phyloP scores from a whole-genome alignment of 1,140 invertebrate genomes.

The Aphaenogaster ashmeadi region DNA sequence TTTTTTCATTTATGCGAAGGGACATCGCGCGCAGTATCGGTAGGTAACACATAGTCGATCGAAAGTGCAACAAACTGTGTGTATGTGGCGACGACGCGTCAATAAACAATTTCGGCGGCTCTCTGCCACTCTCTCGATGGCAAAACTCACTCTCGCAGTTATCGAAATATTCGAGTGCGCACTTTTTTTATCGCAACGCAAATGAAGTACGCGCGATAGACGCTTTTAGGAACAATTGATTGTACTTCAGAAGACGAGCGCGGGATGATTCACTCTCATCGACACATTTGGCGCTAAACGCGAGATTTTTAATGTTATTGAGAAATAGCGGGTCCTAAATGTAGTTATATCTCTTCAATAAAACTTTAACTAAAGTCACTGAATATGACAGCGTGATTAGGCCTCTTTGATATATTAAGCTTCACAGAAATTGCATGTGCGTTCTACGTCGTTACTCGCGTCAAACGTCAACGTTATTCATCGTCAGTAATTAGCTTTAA shows the following conservation, averaged over 20 bases:
- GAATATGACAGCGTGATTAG: neutral
- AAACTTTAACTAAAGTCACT: neutral
- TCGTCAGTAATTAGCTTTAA: conserved; percentile 39
- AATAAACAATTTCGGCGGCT: conserved; percentile 29
- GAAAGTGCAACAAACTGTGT: conserved; percentile 53
- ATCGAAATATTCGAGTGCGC: neutral
- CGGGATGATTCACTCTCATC: neutral
- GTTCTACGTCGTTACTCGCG: neutral
- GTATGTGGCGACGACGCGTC: conserved; percentile 1
- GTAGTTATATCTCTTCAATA: neutral
- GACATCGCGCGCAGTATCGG: neutral
- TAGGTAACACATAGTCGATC: conserved; percentile 13
- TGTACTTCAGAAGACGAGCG: neutral
- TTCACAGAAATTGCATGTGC: neutral
- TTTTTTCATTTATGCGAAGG: conserved; percentile 45
- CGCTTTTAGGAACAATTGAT: neutral
- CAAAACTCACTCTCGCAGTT: neutral
- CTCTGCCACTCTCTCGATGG: neutral
- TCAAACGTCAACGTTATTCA: conserved; percentile 13
- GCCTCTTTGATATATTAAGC: neutral
- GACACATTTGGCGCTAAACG: neutral
- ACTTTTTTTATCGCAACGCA: conserved; percentile 8
- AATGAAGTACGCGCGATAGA: conserved; percentile 1
- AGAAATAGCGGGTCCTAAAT: neutral
- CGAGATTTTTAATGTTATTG: neutral